Evolutionary conservation across 2,888 invertebrate genomes (phyloP), one percentile per base, ranked within the genome.

Genomic region (Lagria hirta): DNA sequence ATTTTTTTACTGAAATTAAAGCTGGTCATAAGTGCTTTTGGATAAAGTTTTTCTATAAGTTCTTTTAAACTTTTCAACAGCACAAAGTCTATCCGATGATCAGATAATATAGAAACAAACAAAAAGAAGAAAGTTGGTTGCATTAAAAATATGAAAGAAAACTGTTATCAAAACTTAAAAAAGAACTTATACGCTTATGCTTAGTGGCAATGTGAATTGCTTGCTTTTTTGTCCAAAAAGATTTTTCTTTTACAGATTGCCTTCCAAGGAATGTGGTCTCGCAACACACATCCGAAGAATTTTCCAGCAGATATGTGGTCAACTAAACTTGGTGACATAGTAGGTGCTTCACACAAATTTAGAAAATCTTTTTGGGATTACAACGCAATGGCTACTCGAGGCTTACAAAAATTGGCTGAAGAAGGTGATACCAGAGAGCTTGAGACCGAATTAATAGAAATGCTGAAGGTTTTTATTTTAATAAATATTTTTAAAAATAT

Each of bases 251-350:
- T n/a, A n/a, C n/a, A 88, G 88, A 73, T 90, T 6, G 86, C 80
- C 55, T 94, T 87, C 66, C 88, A 94, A 73, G 94, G 97, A 0
- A 76, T 90, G 21, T 98, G 97, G 97, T 91, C 94, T 0, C 80
- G 89, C 16, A 84, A 88, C 59, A 95, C 93, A 0, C 97, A 97
- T 70, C 95, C 97, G 0, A 92, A 88, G 60, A 91, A 93, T 62
- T 98, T 91, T 64, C 97, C 97, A 0, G 80, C 82, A 43, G 89
- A 92, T 57, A 79, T 79, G 17, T 90, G 88, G 75, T 76, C 85
- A 28, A 90, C 95, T 0, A 88, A 93, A 65, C 97, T 97, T 73
- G 92, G 96, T 51, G 96, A 97, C 66, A 81, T 98, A 18, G 91
- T 98, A 42, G 95, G 95, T 0, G 93, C 92, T 0, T 91, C 94